Base-by-base conservation (phyloP, 2,113 vertebrate genomes). In the Corapipo altera region DNA sequence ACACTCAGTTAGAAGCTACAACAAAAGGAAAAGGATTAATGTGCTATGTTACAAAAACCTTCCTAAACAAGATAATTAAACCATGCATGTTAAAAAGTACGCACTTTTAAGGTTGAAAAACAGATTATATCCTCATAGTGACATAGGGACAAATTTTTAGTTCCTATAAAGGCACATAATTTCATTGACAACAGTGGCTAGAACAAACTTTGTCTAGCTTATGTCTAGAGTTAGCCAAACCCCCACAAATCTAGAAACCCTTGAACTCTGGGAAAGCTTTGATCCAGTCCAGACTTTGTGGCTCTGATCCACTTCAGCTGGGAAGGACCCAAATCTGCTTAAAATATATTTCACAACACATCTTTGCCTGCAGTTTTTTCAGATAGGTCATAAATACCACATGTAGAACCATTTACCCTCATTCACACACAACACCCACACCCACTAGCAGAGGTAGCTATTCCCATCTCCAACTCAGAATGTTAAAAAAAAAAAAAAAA, bases 331-430 rank as follows among this genome's bases (percentile, higher is more conserved):
- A 91, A 67, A 90, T 90, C 76, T 69, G 28, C 62, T 93, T 92
- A 76, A 93, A 88, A 91, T 69, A 43, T 67, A 88, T 96, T 94
- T 93, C 93, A 85, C 67, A 85, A 92, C 55, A 91, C 41, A 73
- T 92, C 67, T 73, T 93, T 88, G 74, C 66, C 62, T 87, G 70
- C 75, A 51, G 91, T 89, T 91, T 91, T 96, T 82, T 49, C 21
- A 15, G 58, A 35, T 54, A 66, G 59, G 61, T 96, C 91, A 94
- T 24, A 89, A 82, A 93, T 74, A 85, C 52, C 84, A 72, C 41
- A 81, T 20, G 37, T 15, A 96, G 61, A 91, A 89, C 64, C 24
- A 70, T 72, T 65, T 87, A 52, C 82, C 37, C 54, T 87, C 62
- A 91, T 83, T 75, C 55, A 73, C 24, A 76, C 51, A 66, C 19